A percentile compares a stretch with the other conserved stretches of the same genome.
These are phyloP conservation scores for Psix sp. DNA, from an alignment of 1,140 invertebrate species.

Conservation along the genomic window DNA sequence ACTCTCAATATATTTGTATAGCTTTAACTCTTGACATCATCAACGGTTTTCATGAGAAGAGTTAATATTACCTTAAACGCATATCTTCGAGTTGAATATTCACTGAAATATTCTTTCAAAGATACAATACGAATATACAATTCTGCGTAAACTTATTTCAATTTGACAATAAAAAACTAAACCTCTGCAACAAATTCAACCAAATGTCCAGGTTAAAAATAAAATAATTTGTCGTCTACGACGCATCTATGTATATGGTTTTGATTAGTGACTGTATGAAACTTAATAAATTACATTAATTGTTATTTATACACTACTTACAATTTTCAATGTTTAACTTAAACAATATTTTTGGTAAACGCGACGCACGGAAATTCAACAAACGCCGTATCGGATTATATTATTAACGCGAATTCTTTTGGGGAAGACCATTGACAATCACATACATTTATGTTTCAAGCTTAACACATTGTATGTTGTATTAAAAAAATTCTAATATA, in stretches of 20 bases:
- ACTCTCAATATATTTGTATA: slow-evolving; percentile 21
- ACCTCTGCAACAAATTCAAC: slow-evolving; percentile 26
- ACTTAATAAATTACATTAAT: slow-evolving; percentile 62
- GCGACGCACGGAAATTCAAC: slow-evolving; percentile 60
- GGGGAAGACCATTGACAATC: slow-evolving; percentile 64
- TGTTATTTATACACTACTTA: slow-evolving; percentile 75
- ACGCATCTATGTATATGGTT: slow-evolving; percentile 9
- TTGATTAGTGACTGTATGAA: slow-evolving; percentile 7
- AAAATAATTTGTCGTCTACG: no score
- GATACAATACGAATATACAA: slow-evolving; percentile 26
- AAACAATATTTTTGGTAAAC: slow-evolving; percentile 70
- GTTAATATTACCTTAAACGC: no score
- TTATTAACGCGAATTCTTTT: slow-evolving; percentile 49
- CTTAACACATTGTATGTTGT: slow-evolving; percentile 18
- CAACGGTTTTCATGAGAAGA: no score
- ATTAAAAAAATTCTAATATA: no score
- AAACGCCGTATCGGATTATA: slow-evolving; percentile 49
- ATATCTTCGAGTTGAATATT: slow-evolving; percentile 28
- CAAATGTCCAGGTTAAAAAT: slow-evolving; percentile 7
- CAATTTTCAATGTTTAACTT: slow-evolving; percentile 61
- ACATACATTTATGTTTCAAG: slow-evolving; percentile 50
- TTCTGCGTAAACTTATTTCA: slow-evolving; percentile 28
- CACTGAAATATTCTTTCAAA: slow-evolving; percentile 32
- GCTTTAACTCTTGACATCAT: slow-evolving; percentile 23
- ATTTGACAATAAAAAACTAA: slow-evolving; percentile 17